These are phyloP conservation scores for Fukomys damarensis DNA, from an alignment of 2,113 vertebrate genomes.

Conservation along the genomic window DNA sequence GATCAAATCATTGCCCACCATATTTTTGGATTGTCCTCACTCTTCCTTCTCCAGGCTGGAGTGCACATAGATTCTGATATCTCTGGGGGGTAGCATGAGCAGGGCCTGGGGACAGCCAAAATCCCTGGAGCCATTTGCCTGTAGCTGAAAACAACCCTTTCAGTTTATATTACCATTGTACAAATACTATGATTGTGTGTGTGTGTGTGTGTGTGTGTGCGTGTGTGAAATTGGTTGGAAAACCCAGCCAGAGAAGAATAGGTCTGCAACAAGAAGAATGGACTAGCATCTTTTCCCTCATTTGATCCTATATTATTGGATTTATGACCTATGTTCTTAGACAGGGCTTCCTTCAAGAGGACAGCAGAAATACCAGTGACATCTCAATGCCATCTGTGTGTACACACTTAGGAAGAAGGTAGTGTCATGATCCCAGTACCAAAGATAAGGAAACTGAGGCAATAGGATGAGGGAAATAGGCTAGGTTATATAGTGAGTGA, in stretches of 20 bases:
- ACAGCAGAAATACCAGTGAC: not conserved
- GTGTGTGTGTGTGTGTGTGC: too few relatives aligned
- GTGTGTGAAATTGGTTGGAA: not conserved
- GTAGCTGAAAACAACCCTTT: not conserved
- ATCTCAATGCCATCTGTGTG: not conserved
- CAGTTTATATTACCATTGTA: not conserved
- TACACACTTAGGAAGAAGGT: not conserved
- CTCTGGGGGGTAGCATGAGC: not conserved
- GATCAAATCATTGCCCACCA: not conserved
- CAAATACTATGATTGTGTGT: not conserved
- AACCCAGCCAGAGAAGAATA: not conserved
- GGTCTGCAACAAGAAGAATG: not conserved
- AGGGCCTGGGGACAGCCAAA: not conserved
- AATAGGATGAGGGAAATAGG: not conserved
- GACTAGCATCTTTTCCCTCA: not conserved
- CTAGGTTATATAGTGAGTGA: not conserved
- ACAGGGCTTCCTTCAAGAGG: not conserved
- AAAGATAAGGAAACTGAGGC: not conserved
- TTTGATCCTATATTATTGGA: fast-evolving
- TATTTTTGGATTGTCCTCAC: not conserved
- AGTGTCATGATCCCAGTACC: too few relatives aligned
- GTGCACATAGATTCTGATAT: not conserved
- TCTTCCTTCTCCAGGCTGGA: not conserved
- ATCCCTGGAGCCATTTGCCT: not conserved
- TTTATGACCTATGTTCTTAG: not conserved